These are phyloP conservation scores for Pardalotus punctatus DNA, from an alignment of 2,113 vertebrate species.

Conservation along the genomic window DNA sequence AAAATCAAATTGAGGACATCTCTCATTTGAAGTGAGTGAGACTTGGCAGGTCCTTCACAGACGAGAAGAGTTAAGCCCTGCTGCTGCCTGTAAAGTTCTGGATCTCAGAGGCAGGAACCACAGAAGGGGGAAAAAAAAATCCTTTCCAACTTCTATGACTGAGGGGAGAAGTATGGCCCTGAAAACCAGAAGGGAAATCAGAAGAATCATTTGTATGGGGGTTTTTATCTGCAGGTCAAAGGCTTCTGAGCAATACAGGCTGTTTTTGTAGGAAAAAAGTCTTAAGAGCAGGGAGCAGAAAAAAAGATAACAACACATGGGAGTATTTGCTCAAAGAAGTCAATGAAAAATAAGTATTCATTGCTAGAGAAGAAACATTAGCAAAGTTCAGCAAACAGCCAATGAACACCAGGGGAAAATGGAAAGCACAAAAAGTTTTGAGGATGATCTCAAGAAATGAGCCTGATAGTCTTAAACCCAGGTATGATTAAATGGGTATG, in stretches of 20 bases:
- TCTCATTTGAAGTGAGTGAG: constrained; percentile 41
- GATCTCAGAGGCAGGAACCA: neutral
- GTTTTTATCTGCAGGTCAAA: constrained; percentile 61
- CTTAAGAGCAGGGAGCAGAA: neutral
- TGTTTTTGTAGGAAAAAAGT: constrained; percentile 14
- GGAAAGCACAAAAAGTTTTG: neutral
- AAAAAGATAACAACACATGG: neutral
- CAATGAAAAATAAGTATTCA: constrained; percentile 19
- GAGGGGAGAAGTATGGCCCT: neutral
- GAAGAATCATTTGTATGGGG: neutral
- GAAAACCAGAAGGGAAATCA: constrained; percentile 6
- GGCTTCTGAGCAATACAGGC: neutral
- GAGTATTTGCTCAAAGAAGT: constrained; percentile 10
- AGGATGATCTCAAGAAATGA: neutral
- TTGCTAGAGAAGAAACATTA: constrained; percentile 5
- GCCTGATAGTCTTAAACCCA: neutral
- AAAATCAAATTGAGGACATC: constrained; percentile 39
- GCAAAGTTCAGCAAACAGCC: constrained; percentile 16
- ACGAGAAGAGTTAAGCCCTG: neutral
- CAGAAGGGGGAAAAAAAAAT: neutral
- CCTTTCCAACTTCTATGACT: neutral
- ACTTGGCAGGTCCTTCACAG: constrained; percentile 21
- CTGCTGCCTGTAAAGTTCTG: neutral
- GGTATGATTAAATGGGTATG: neutral
- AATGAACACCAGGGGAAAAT: neutral